These are phyloP conservation scores for Morpho achilles DNA, from an alignment of 2,888 invertebrate genomes.

Conservation along the genomic window DNA sequence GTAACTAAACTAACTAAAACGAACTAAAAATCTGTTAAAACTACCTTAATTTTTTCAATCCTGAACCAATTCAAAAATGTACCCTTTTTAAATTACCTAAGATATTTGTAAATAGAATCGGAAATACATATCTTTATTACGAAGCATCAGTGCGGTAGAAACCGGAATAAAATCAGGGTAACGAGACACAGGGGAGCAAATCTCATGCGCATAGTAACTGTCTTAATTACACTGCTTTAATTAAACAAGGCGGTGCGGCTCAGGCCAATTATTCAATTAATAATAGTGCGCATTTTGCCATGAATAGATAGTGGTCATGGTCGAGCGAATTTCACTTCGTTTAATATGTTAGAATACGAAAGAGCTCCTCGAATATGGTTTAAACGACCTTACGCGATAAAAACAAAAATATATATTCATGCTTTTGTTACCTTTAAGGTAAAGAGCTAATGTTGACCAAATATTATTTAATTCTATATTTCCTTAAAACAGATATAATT, in stretches of 20 bases:
- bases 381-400: background rate
- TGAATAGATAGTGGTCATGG: constrained; percentile 46
- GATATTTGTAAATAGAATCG: too few species aligned
- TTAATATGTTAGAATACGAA: constrained; percentile 16
- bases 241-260: constrained; percentile 33
- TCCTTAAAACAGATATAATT: too few species aligned
- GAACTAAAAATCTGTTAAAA: too few species aligned
- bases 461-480: too few species aligned
- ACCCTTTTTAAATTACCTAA: too few species aligned
- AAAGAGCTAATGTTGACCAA: background rate
- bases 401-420: background rate
- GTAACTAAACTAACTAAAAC: too few species aligned
- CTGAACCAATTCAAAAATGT: too few species aligned
- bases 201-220: constrained; percentile 26
- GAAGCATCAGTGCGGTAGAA: too few species aligned
- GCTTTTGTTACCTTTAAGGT: background rate
- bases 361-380: background rate
- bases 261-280: constrained; percentile 37
- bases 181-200: constrained; percentile 13
- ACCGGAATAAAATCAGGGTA: too few species aligned
- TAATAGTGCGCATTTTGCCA: constrained; percentile 33
- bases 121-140: too few species aligned
- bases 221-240: constrained; percentile 29
- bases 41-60: too few species aligned
- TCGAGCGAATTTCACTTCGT: constrained; percentile 36